These are phyloP conservation scores for Microplitis demolitor DNA, from an alignment of 1,140 invertebrate species.

Conservation along the genomic window DNA sequence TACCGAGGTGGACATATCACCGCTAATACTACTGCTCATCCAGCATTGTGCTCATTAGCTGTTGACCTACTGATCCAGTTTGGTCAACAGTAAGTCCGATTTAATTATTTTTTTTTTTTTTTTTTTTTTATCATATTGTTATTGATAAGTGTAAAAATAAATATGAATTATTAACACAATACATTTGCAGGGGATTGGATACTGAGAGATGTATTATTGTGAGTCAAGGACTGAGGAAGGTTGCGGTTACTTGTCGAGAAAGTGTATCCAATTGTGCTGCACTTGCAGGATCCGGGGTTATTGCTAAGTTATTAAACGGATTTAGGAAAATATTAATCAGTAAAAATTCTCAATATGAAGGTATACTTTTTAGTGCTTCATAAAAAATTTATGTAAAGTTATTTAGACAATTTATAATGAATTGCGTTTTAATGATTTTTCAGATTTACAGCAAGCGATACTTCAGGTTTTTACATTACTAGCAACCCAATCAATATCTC, in stretches of 20 bases:
- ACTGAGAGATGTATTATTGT: conserved; percentile 47
- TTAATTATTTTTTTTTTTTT: conserved; percentile 5
- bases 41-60: conserved; percentile 66
- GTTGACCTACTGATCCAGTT: conserved; percentile 68
- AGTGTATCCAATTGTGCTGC: conserved; percentile 56
- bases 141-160: conserved; percentile 12
- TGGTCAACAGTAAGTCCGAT: conserved; percentile 60
- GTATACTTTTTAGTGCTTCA: conserved; percentile 30
- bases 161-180: background rate
- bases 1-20: conserved; percentile 32
- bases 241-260: conserved; percentile 56
- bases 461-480: conserved; percentile 66
- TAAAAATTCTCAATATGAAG: conserved; percentile 45
- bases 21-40: conserved; percentile 58
- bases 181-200: conserved; percentile 45
- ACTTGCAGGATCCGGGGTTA: conserved; percentile 54
- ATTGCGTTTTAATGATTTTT: conserved; percentile 34
- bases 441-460: conserved; percentile 66
- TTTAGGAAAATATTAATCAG: conserved; percentile 48
- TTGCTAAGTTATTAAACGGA: conserved; percentile 53
- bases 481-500: conserved; percentile 63
- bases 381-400: background rate
- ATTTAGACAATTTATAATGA: background rate
- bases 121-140: background rate
- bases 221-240: conserved; percentile 48